Percentiles rank a stretch among this genome's conserved stretches.
These are phyloP conservation scores for Laothoe populi DNA, from an alignment of 2,888 invertebrate species.

Conservation along the genomic window DNA sequence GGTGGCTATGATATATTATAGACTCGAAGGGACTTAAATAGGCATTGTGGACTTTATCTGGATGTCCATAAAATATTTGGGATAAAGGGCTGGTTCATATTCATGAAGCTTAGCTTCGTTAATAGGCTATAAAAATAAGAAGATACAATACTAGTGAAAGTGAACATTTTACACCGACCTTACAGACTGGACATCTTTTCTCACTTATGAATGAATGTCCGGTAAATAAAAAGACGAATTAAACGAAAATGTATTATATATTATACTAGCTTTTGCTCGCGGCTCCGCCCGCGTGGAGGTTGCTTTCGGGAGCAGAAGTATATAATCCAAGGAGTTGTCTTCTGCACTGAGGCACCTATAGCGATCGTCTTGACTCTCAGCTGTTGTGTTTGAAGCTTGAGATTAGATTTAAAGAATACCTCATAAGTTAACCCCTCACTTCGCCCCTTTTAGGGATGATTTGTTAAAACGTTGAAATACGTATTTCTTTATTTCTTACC, in stretches of 20 bases:
- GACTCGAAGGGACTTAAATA: slow-evolving; percentile 44
- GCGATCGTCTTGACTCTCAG: too few relatives aligned
- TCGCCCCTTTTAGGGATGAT: too few relatives aligned
- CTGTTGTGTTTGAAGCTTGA: too few relatives aligned
- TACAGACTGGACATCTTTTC: not conserved
- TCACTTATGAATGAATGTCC: slow-evolving; percentile 2
- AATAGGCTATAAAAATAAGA: slow-evolving; percentile 26
- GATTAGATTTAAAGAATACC: too few relatives aligned
- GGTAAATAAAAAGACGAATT: not conserved
- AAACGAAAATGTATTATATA: not conserved
- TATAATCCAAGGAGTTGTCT: too few relatives aligned
- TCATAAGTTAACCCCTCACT: too few relatives aligned
- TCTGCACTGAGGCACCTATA: too few relatives aligned
- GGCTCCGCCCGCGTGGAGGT: too few relatives aligned
- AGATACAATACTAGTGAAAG: not conserved
- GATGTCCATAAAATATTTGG: slow-evolving; percentile 45
- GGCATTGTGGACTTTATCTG: slow-evolving; percentile 49
- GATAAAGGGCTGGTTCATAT: slow-evolving; percentile 43
- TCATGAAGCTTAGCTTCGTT: slow-evolving; percentile 44
- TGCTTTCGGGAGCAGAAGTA: too few relatives aligned
- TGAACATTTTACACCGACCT: not conserved
- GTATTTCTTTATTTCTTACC: too few relatives aligned
- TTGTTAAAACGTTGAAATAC: too few relatives aligned
- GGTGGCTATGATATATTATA: slow-evolving; percentile 42
- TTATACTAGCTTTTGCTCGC: too few relatives aligned